A percentile compares a stretch with the other conserved stretches of the same genome.
Evolutionary conservation across 2,888 invertebrate species (phyloP).

Genomic region (Baronia brevicornis): DNA sequence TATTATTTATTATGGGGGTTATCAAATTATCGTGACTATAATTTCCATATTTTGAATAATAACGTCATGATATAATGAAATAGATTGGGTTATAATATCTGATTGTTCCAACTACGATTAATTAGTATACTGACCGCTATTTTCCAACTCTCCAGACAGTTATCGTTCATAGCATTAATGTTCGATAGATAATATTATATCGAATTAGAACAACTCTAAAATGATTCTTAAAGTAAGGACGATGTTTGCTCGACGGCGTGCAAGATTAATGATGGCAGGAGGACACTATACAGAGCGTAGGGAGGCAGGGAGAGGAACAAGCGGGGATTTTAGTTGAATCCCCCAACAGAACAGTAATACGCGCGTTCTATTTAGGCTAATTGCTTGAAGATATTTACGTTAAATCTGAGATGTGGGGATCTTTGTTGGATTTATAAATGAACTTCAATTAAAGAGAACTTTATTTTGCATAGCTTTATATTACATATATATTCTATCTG

Average conservation of each 20-base stretch:
- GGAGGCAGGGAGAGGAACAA: slow-evolving; percentile 23
- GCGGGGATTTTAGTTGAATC: slow-evolving; percentile 36
- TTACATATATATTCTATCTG: no score
- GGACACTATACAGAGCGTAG: slow-evolving; percentile 38
- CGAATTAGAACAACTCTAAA: slow-evolving; percentile 49
- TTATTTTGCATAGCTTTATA: no score
- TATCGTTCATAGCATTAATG: slow-evolving; percentile 40
- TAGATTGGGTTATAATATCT: no score
- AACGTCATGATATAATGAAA: no score
- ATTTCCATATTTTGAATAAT: no score
- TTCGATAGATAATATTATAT: slow-evolving; percentile 45
- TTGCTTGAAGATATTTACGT: slow-evolving; percentile 45
- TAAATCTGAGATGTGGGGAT: slow-evolving; percentile 28
- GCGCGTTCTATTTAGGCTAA: slow-evolving; percentile 40
- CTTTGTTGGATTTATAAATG: slow-evolving; percentile 43
- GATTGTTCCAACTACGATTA: no score
- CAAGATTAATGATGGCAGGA: slow-evolving; percentile 67
- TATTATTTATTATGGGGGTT: no score
- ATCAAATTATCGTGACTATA: no score
- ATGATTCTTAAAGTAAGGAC: slow-evolving; percentile 35
- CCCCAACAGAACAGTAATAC: slow-evolving; percentile 30
- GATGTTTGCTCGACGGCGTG: slow-evolving; percentile 52
- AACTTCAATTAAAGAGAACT: slow-evolving; percentile 36
- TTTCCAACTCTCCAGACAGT: slow-evolving; percentile 19
- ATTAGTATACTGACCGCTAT: no score